Conservation (phyloP, 2,113 vertebrate species). For the Pimephales promelas region DNA sequence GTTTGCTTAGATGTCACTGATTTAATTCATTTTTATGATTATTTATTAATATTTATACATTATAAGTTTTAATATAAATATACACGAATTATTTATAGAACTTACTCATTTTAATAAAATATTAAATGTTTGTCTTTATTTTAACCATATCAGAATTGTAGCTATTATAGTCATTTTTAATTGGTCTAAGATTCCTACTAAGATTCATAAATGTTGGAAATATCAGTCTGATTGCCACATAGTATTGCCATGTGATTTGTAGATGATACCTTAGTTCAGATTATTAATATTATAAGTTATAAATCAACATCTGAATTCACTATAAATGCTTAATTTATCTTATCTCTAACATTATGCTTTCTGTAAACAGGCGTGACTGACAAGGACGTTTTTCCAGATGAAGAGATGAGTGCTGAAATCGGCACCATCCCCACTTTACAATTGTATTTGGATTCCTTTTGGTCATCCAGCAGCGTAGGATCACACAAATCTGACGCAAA, state of each 20-base stretch:
- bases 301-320: neutral
- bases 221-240: neutral
- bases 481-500: neutral
- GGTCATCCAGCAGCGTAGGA: slow-evolving; percentile 47
- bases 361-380: slow-evolving; percentile 38
- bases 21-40: neutral
- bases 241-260: neutral
- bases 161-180: too few relatives aligned
- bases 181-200: too few relatives aligned
- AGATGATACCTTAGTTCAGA: neutral
- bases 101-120: neutral
- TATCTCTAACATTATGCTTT: neutral
- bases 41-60: neutral
- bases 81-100: neutral
- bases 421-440: slow-evolving; percentile 51
- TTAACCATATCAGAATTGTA: neutral
- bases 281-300: neutral
- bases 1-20: neutral
- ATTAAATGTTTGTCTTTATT: too few relatives aligned
- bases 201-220: neutral
- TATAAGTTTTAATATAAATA: neutral
- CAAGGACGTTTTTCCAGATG: slow-evolving; percentile 39
- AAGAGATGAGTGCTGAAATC: slow-evolving; percentile 67
- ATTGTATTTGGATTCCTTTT: slow-evolving; percentile 42
- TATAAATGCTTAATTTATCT: neutral